A percentile compares a stretch with the other conserved stretches of the same genome.
Conservation (phyloP, 2,797 vertebrate genomes). For the Hoplostethus atlanticus region DNA sequence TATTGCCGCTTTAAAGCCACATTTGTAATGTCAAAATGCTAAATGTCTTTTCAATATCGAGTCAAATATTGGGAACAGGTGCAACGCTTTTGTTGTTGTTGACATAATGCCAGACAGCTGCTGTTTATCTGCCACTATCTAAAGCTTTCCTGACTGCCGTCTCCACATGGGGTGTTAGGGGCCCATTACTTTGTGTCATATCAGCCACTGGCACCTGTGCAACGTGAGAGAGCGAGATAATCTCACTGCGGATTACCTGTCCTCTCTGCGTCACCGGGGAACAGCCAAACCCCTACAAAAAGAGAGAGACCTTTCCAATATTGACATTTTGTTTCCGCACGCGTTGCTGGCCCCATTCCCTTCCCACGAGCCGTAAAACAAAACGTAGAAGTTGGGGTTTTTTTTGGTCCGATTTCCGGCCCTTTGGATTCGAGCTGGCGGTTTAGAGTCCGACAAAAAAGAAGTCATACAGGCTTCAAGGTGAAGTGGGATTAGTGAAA, state of each 20-base stretch:
- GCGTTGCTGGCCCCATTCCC: not conserved
- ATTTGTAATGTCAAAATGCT: not conserved
- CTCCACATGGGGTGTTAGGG: slow-evolving; percentile 40
- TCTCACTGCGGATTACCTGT: slow-evolving; percentile 72
- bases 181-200: slow-evolving; percentile 64
- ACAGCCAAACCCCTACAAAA: slow-evolving; percentile 38
- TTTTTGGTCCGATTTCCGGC: not conserved
- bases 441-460: slow-evolving; percentile 5
- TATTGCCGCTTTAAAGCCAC: no score
- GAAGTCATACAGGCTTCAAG: slow-evolving; percentile 59
- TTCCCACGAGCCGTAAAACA: not conserved
- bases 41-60: not conserved
- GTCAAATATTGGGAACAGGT: not conserved
- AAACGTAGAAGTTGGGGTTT: not conserved
- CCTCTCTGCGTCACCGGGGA: slow-evolving; percentile 42
- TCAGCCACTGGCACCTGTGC: slow-evolving; percentile 73
- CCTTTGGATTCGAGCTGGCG: slow-evolving; percentile 5
- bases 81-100: not conserved
- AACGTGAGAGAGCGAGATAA: slow-evolving; percentile 71
- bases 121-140: slow-evolving; percentile 50
- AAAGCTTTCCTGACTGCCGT: slow-evolving; percentile 37
- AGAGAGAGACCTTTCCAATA: slow-evolving; percentile 27
- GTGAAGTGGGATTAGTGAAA: slow-evolving; percentile 73
- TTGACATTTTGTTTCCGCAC: slow-evolving; percentile 10
- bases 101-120: slow-evolving; percentile 15